phyloP scores from a whole-genome alignment of 2,797 vertebrate genomes.

The Prunella strophiata region DNA sequence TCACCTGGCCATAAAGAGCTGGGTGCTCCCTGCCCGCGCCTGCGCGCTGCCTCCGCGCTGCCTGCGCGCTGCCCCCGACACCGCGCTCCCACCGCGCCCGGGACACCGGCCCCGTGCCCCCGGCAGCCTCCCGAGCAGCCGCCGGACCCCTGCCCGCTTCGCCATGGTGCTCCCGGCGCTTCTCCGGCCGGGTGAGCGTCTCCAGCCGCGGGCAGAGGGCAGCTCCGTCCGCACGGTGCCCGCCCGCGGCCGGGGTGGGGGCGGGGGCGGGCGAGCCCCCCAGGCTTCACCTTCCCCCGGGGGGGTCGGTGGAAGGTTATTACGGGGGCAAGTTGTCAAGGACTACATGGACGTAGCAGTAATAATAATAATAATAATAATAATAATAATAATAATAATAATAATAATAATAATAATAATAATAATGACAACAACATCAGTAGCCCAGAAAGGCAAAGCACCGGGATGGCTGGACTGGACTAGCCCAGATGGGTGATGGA shows the following conservation, averaged over 20 bases:
- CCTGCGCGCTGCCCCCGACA: conserved; percentile 64
- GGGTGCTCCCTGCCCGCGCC: conserved; percentile 88
- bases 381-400: background rate
- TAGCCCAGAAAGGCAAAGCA: background rate
- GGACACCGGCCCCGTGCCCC: background rate
- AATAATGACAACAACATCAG: background rate
- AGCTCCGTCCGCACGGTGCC: background rate
- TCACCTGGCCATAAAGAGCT: conserved; percentile 94
- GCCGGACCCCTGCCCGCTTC: background rate
- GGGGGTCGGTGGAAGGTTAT: background rate
- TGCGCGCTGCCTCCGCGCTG: conserved; percentile 81
- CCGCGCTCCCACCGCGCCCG: background rate
- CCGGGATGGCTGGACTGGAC: background rate
- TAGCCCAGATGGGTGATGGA: background rate
- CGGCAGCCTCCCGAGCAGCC: background rate
- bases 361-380: fast-evolving
- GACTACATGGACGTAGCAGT: background rate
- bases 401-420: background rate
- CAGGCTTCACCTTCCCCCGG: background rate
- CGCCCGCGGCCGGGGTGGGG: background rate
- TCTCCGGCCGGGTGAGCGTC: background rate
- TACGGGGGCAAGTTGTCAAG: background rate
- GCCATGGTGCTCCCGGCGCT: background rate
- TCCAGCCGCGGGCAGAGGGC: background rate
- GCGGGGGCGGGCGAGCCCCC: background rate